Base-by-base conservation (phyloP, 2,888 invertebrate species). In the Melinaea menophilus region DNA sequence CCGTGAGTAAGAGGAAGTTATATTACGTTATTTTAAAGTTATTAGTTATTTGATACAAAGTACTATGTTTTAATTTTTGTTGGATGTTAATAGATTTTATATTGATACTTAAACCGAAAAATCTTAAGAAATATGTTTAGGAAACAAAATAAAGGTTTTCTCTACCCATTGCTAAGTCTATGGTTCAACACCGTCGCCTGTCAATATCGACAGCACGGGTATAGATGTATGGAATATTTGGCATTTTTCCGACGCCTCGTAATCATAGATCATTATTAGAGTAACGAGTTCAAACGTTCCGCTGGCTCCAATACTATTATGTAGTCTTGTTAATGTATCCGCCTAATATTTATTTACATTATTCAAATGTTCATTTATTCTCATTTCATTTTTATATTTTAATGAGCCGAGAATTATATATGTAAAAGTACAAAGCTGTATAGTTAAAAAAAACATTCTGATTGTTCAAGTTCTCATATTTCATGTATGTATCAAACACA, bases 231-330 rank as follows among this genome's bases (percentile, higher is more conserved):
- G 85, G 87, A 87, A 88, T 88, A 87, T 88, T 88, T 88, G 86
- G 88, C 89, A 86, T 88, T 87, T 85, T 83, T 82, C 80, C 77
- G 76, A 71, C 77, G 72, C 69, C 71, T 58, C 69, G 72, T 61
- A 78, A 85, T 85, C 88, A 89, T 88, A 84, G 85, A 88, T 88
- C 88, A 88, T 86, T 88, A 87, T 84, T 87, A 86, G 81, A 82
- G 77, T 77, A 81, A 78, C 65, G 61, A 61, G 57, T 63, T 60
- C 56, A 59, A 59, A 9, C 59, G 51, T 58, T 61, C 45, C 37
- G 13, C 54, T 66, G 48, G 37, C 58, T 4, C 46, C 37, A 55
- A 61, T 54, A 58, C 33, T 33, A 37, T 59, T 34, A 58, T 45
- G 55, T 61, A 41, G 1, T 62, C 33, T 37, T 13, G 35, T 56